phyloP scores from a whole-genome alignment of 2,113 vertebrate genomes.

The Melanocharis versteri region DNA sequence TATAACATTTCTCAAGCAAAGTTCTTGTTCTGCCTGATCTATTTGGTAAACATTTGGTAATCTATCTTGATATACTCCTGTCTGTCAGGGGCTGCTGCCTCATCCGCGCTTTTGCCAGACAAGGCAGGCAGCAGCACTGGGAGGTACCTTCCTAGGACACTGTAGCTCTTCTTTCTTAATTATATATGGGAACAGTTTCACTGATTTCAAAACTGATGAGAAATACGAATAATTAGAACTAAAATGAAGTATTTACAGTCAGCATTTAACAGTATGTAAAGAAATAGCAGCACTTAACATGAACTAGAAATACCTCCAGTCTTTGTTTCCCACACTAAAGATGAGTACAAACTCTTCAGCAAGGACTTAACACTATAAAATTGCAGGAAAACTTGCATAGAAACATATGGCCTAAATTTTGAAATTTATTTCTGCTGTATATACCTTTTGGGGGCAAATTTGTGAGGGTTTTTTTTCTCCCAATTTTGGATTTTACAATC shows the following conservation, averaged over 20 bases:
- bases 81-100: constrained; percentile 24
- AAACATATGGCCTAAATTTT: neutral
- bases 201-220: neutral
- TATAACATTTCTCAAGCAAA: constrained; percentile 21
- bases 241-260: neutral
- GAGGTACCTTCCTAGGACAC: neutral
- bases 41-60: constrained; percentile 13
- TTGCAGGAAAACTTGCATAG: neutral
- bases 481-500: neutral
- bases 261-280: neutral
- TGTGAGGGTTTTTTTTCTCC: neutral
- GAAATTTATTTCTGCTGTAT: neutral
- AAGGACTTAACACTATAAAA: neutral
- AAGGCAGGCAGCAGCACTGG: neutral
- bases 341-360: neutral
- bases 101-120: neutral
- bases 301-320: neutral
- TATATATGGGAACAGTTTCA: neutral
- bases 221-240: neutral
- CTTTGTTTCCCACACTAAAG: neutral
- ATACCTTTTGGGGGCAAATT: neutral
- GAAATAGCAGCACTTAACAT: neutral
- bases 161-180: neutral
- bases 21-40: constrained; percentile 45
- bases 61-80: constrained; percentile 25